Evolutionary conservation across 1,140 invertebrate genomes (phyloP).

Genomic region (Calycopis cecrops): DNA sequence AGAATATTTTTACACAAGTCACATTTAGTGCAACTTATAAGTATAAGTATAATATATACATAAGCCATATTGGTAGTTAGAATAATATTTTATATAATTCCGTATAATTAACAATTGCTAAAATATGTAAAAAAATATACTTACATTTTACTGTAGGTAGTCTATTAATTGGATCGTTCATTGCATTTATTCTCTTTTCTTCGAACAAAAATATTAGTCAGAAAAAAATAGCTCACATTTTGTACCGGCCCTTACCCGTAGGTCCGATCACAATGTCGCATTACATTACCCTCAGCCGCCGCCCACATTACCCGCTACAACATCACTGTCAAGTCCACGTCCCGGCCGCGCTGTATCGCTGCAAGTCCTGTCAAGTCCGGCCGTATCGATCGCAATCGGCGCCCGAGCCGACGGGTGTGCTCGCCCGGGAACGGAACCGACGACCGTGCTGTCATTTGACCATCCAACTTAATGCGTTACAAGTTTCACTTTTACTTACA

Average conservation of each 20-base stretch:
- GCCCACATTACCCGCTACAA: conserved; percentile 17
- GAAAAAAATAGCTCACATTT: not conserved
- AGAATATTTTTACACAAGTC: no score
- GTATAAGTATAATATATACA: no score
- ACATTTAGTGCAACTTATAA: no score
- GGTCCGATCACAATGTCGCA: not conserved
- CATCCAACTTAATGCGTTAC: conserved; percentile 9
- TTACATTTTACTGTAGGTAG: no score
- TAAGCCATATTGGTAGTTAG: no score
- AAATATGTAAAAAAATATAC: no score
- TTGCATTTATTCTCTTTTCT: no score
- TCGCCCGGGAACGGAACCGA: conserved; percentile 34
- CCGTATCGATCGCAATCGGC: not conserved
- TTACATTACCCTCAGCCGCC: not conserved
- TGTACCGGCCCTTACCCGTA: not conserved
- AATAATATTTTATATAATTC: no score
- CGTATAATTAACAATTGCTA: no score
- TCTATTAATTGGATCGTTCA: no score
- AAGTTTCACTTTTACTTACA: no score
- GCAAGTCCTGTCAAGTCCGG: not conserved
- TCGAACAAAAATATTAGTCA: no score
- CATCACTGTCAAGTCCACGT: conserved; percentile 34
- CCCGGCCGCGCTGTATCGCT: conserved; percentile 27
- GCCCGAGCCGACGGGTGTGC: not conserved
- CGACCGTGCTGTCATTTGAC: conserved; percentile 25